phyloP scores from a whole-genome alignment of 2,797 vertebrate genomes.

The Microcaecilia unicolor region DNA sequence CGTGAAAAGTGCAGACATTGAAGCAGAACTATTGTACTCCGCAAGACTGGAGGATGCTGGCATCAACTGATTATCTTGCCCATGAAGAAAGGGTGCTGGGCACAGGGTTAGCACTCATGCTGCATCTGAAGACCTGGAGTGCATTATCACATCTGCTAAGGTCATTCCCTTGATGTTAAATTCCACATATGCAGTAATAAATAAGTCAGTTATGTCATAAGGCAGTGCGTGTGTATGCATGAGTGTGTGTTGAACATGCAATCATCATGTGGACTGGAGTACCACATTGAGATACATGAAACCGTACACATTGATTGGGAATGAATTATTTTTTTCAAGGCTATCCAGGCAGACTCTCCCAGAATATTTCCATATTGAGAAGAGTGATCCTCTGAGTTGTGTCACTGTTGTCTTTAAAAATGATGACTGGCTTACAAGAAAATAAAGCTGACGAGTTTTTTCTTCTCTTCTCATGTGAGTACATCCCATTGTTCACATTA shows the following conservation, averaged over 20 bases:
- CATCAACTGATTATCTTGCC: no score
- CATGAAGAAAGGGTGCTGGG: slow-evolving; percentile 38
- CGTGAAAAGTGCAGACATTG: slow-evolving; percentile 27
- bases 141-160: slow-evolving; percentile 51
- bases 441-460: slow-evolving; percentile 49
- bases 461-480: slow-evolving; percentile 22
- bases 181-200: slow-evolving; percentile 77
- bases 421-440: slow-evolving; percentile 56
- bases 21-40: slow-evolving; percentile 40
- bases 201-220: slow-evolving; percentile 87
- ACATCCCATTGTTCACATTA: slow-evolving; percentile 41
- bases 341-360: slow-evolving; percentile 76
- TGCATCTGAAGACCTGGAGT: slow-evolving; percentile 54
- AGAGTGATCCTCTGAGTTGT: slow-evolving; percentile 55
- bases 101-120: slow-evolving; percentile 33
- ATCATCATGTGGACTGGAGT: slow-evolving; percentile 67
- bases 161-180: slow-evolving; percentile 49
- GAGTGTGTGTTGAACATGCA: slow-evolving; percentile 78
- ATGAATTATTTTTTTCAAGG: slow-evolving; percentile 71
- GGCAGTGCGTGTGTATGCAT: no score
- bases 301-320: slow-evolving; percentile 78
- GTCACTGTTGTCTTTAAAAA: slow-evolving; percentile 49
- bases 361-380: slow-evolving; percentile 61
- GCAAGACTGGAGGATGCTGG: slow-evolving; percentile 26
- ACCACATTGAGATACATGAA: slow-evolving; percentile 61